Base-by-base conservation (phyloP, 2,113 vertebrate species). In the Apodemus sylvaticus region DNA sequence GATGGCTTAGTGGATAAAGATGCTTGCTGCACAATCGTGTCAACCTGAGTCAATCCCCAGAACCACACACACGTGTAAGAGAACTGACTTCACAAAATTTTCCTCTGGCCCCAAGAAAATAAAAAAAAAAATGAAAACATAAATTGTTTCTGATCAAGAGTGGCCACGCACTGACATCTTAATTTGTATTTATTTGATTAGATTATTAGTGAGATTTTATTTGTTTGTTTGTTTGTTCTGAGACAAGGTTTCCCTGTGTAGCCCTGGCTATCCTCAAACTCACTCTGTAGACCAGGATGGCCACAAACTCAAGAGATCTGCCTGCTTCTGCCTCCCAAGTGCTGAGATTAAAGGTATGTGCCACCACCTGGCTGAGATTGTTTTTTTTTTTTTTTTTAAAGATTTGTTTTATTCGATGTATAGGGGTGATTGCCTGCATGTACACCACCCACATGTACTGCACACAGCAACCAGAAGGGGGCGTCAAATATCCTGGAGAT, bases 111-210 rank as follows among this genome's bases (percentile, higher is more conserved):
- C 4, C 78, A 58, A 58, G 24, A n/a, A n/a, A n/a, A n/a, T 14
- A 39, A 58, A 58, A 58, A 82, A 14, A 39, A 26, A 60, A 82
- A 55, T 60, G 26, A 39, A 60, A 64, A 85, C 24, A 77, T 45
- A 66, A 83, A 42, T 70, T 51, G 16, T 42, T 71, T 82, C 86
- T 45, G 68, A 20, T 73, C 60, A 92, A 53, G 36, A 34, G 55
- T 17, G 45, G 85, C 20, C 12, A 31, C 39, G 71, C 92, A 14
- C 24, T 45, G 71, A 45, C 71, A 70, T 71, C 89, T 89, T 39
- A 66, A 90, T 81, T 76, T 89, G 19, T 31, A 48, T 48, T 48
- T 85, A 74, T 71, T 94, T n/a, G 60, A 51, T 96, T 76, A 93
- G 58, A 86, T 94, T 86, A 82, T 82, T 12, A 53, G 22, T 26